Evolutionary conservation across 1,140 invertebrate genomes (phyloP), one percentile per base, ranked within the genome.

Genomic region (Sitobion miscanthi): DNA sequence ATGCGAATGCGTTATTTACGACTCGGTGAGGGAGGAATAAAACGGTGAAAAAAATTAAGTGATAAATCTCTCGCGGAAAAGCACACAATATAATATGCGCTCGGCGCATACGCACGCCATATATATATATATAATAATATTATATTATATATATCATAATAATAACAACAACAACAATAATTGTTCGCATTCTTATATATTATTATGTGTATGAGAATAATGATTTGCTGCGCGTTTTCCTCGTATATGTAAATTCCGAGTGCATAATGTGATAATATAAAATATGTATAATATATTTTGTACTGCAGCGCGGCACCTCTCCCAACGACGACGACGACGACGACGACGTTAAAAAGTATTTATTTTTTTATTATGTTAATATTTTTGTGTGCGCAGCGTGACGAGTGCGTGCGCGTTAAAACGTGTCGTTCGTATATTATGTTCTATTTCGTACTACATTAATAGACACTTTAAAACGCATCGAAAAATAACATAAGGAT

Each of bases 1-100:
- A 23, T 23, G 17, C 83, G 35, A 38, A 38, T 62, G 45, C 47
- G 35, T 62, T 90, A 90, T 90, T 90, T 62, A 90, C 23, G 88
- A 90, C 52, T 62, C 47, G 52, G 54, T 23, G 52, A 42, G 54
- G 35, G 52, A 42, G 9, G 82, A 45, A 45, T 83, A 83, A 54
- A 45, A 57, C 21, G 20, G 49, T 25, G 52, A 90, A 90, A 90
- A 90, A 90, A 90, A 90, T 88, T 88, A 52, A 49, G 86, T 57
- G 38, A 87, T 87, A 87, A 87, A 49, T 87, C 85, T 42, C 45
- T 87, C 30, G 30, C 11, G 45, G 42, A 4, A 47, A 87, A 87
- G 45, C 38, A 30, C 85, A 45, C 38, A 52, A 52, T 52, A 47
- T 47, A 47, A 52, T 52, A 52, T 42, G 30, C 57, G 57, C 9